Base-by-base conservation (phyloP, 2,113 vertebrate genomes). In the Mobula hypostoma region DNA sequence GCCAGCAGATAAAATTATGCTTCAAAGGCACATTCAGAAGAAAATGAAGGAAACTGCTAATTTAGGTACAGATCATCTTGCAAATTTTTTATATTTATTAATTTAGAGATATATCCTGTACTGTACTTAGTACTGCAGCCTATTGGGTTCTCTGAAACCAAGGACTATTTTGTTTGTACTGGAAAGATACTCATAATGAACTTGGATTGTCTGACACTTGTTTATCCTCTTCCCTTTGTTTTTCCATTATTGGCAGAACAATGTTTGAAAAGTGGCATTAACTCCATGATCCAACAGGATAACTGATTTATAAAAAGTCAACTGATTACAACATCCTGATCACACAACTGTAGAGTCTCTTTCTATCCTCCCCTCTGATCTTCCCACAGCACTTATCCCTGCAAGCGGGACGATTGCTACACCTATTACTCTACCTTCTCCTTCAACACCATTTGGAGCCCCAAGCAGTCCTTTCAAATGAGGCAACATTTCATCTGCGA, bases 241-340 rank as follows among this genome's bases (percentile, higher is more conserved):
- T 92, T 70, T 91, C 61, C 2, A 91, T 91, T 68, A 29, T 32
- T 90, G 87, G 12, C 88, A 91, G 88, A 91, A 91, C 15, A 36
- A 63, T 17, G 66, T 87, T 91, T 32, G n/a, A 91, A 63, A 91
- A 68, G 56, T 87, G 48, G 66, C 66, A 36, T 36, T 68, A 70
- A 9, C 88, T 29, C 48, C 48, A 4, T 48, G 48, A 48, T 48
- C 48, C 68, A 63, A 72, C 88, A 70, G 88, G 63, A 72, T 63
- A 70, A 63, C 66, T 92, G 88, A 32, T 92, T 92, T 92, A 70
- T 92, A 92, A 92, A 92, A 70, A 70, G 66, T 70, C 88, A 70
- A n/a, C 63, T 70, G 40, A 70, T 92, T 92, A 92, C 88, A 92
- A 92, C 88, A 92, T 92, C 88, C 88, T 92, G 88, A 70, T 92